phyloP scores from a whole-genome alignment of 2,113 vertebrate genomes.

The Bostrychus sinensis region DNA sequence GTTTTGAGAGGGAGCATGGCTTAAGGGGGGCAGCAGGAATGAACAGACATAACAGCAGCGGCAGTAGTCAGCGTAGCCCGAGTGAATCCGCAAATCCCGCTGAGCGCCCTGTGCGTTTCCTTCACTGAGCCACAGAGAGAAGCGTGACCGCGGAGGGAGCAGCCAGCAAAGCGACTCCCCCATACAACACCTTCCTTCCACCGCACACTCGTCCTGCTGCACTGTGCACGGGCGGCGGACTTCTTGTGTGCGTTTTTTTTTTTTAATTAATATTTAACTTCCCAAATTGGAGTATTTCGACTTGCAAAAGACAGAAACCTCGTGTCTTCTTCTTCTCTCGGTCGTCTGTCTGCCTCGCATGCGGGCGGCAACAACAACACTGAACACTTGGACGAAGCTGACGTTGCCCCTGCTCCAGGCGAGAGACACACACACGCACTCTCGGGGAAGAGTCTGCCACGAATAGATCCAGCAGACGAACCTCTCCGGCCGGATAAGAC shows the following conservation, averaged over 20 bases:
- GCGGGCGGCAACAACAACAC: constrained; percentile 34
- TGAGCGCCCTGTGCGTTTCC: constrained; percentile 67
- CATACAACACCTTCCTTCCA: neutral
- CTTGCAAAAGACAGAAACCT: constrained; percentile 9
- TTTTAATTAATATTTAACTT: too few species aligned
- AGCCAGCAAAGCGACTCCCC: constrained; percentile 33
- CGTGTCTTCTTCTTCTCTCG: constrained; percentile 12
- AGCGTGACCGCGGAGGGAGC: constrained; percentile 68
- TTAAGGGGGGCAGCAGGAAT: constrained; percentile 9
- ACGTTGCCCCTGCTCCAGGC: constrained; percentile 43
- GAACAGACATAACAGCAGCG: constrained; percentile 56
- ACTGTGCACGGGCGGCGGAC: constrained; percentile 15
- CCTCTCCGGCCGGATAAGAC: constrained; percentile 57
- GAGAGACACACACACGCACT: constrained; percentile 19
- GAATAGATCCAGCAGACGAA: constrained; percentile 59
- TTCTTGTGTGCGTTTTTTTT: constrained; percentile 4
- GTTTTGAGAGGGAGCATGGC: constrained; percentile 3
- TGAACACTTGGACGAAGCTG: constrained; percentile 39
- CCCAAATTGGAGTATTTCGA: constrained; percentile 10
- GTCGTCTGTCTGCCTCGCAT: neutral
- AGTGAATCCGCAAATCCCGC: constrained; percentile 68
- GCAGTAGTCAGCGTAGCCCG: too few species aligned
- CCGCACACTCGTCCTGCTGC: constrained; percentile 23
- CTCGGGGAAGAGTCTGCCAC: constrained; percentile 46
- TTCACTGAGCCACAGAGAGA: constrained; percentile 51